Evolutionary conservation across 1,140 invertebrate genomes (phyloP), one percentile per base, ranked within the genome.

Genomic region (Macrobrachium rosenbergii): DNA sequence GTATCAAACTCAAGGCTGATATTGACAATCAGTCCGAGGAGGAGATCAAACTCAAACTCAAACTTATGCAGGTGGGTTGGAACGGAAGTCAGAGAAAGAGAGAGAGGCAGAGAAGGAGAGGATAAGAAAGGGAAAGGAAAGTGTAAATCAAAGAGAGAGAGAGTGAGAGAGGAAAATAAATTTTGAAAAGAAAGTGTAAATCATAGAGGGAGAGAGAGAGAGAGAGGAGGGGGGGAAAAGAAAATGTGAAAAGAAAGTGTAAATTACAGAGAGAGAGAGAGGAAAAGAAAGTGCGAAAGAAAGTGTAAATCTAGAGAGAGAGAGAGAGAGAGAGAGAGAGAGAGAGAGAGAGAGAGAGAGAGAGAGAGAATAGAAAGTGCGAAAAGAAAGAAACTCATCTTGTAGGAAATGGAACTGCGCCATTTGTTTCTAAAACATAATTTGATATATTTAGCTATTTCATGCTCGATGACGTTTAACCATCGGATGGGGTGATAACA

Each of bases 21-120:
- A 94, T 97, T 76, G 95, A 96, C 92, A 97, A 97, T 92, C 95
- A 95, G 90, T 94, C 95, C 83, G 93, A 96, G 89, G 94, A 96
- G 87, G 94, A 95, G 88, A 95, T 95, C 5, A 93, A 94, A 88
- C 92, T 96, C 76, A 94, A 94, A 89, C 94, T 96, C 77, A 94
- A 94, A 92, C 92, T 97, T 85, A 93, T 95, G 82, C 96, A 97
- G 94, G 94, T 94, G 91, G 90, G 58, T 12, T 37, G 64, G 16
- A 82, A 23, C 5, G 58, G n/a, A 2, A 12, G 79, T n/a, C 12
- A 64, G 79, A 64, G 79, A 37, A 60, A 81, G 52, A 64, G 79
- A 81, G 17, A 63, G 79, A 14, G 59, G 59, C 52, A 78, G 76
- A 52, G 76, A 78, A 23, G 6, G 45, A 78, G 76, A 59, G 45